Evolutionary conservation across 2,888 invertebrate genomes (phyloP), one percentile per base, ranked within the genome.

Genomic region (Galerucella pusilla): DNA sequence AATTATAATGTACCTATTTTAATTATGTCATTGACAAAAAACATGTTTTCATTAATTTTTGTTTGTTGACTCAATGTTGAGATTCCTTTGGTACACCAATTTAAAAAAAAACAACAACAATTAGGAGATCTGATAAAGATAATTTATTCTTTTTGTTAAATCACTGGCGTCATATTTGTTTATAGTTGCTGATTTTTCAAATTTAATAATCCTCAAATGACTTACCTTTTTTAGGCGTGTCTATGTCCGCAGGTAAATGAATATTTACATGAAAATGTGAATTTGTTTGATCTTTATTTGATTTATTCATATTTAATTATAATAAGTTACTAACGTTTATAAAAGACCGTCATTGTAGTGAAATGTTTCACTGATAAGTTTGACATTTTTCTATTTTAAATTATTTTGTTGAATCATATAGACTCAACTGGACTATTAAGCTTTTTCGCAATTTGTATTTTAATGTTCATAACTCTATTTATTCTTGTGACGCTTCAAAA

Each of bases 201-300:
- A 57, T 16, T 57, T 57, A 57, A 57, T 57, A 57, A 57, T 57
- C 11, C 20, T 42, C 7, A 42, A 63, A 63, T 63, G 10, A 42
- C 63, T 59, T 63, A 63, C 16, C 35, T 20, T 20, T 63, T 42
- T 42, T 35, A 63, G 63, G 28, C 6, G 63, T 42, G 63, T 9
- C 63, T 42, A 63, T 35, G 63, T 42, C 42, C n/a, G n/a, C n/a
- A 63, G 63, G n/a, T 42, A 63, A 42, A 42, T 63, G 63, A 35
- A 63, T 63, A 16, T 63, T n/a, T 63, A 63, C 42, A 63, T n/a
- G n/a, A 20, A n/a, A 35, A 3, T 63, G 35, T 42, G 14, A 42
- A 42, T 63, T 63, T 25, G 16, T 11, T 59, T 16, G 25, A 59
- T 16, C 10, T 59, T 59, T 59, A 59, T 59, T 60, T 14, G 52